Evolutionary conservation across 2,113 vertebrate species (phyloP).

Genomic region (Pongo abelii): DNA sequence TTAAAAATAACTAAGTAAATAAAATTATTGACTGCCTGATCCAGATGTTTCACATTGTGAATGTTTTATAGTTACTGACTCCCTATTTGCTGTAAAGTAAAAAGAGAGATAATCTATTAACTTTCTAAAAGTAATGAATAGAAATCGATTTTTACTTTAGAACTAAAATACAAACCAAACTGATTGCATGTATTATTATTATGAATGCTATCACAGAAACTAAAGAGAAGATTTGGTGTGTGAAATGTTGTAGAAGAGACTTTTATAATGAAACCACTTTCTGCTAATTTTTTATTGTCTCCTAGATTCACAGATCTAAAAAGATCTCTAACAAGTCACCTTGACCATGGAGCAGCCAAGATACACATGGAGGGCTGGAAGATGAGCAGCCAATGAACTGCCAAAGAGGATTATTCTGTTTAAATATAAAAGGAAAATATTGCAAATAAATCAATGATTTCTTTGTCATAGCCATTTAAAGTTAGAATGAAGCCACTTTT

Average conservation of each 20-base stretch:
- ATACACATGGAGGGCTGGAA: background rate
- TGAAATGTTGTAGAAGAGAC: background rate
- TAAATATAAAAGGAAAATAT: constrained; percentile 17
- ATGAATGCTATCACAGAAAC: background rate
- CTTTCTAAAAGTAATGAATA: constrained; percentile 5
- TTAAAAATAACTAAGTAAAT: too few relatives aligned
- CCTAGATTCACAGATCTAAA: background rate
- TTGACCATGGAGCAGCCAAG: background rate
- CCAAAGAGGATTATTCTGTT: background rate
- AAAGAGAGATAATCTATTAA: background rate
- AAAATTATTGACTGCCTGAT: background rate
- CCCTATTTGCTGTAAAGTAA: background rate
- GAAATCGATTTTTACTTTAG: background rate
- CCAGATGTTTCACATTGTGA: background rate
- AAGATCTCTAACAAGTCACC: background rate
- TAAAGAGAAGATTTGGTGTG: background rate
- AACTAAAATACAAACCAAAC: constrained; percentile 4
- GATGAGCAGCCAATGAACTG: background rate
- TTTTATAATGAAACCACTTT: constrained; percentile 15
- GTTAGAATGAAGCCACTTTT: constrained; percentile 17
- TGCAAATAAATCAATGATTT: constrained; percentile 39
- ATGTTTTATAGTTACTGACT: background rate
- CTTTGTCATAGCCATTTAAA: constrained; percentile 27
- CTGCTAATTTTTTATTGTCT: constrained; percentile 3
- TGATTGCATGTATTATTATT: background rate